Evolutionary conservation across 2,797 vertebrate species (phyloP), one percentile per base, ranked within the genome.

Genomic region (Enteromius trimaculatus): DNA sequence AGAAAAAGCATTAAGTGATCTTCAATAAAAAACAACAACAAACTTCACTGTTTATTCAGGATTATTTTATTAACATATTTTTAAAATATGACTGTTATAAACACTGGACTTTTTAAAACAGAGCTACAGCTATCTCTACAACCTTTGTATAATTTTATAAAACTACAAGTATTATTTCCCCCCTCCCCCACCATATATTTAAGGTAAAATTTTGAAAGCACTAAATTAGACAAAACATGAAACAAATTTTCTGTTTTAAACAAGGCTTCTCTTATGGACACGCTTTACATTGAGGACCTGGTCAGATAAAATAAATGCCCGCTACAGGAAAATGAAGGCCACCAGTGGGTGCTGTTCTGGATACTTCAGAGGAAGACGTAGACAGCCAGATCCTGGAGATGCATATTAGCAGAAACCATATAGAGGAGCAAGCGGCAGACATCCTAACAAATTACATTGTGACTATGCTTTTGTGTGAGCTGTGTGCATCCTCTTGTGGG

Each of bases 401-500:
- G 0, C 85, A 89, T 82, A 84, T 81, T 37, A 87, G 84, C 58
- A 87, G 89, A 0, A 68, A 87, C 1, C 44, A 87, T 0, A 93
- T 92, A 0, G 91, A 93, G 0, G 90, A 93, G 55, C 93, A 92
- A 1, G 92, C 92, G 0, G 49, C 58, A 0, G 23, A 78, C 72
- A 88, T 94, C 77, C 87, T 94, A 19, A 92, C 92, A 81, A 77
- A 53, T 90, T 90, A 87, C 94, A 93, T 84, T 95, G 94, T 0
- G 93, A 95, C 66, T 94, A 78, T 92, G 90, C 87, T 26, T 60
- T 26, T 23, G n/a, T 60, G 10, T 95, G 94, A 94, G 93, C 93
- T 0, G 94, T 0, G 94, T 92, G 26, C 93, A 93, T 85, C 91
- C 90, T 0, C 82, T 90, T 0, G 82, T 87, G 6, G 88, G 80